Conservation (phyloP, 2,797 vertebrate genomes). For the Eospalax fontanierii region DNA sequence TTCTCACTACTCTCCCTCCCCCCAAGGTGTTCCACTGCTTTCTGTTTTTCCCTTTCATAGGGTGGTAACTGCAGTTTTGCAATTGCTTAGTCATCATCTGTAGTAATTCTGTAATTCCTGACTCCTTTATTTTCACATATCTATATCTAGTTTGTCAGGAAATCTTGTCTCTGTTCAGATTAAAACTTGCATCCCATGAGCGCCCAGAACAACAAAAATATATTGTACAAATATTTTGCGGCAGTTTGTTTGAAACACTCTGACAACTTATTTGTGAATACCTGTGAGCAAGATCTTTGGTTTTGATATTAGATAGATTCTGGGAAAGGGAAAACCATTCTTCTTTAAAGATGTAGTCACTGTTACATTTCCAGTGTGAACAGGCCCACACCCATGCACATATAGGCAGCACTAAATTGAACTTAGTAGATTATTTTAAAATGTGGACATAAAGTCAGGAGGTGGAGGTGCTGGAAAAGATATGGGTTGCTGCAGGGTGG, state of each 20-base stretch:
- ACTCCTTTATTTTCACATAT: background rate
- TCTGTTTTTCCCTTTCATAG: background rate
- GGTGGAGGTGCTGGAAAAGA: background rate
- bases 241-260: background rate
- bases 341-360: background rate
- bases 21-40: background rate
- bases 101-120: background rate
- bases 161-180: background rate
- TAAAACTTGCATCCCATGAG: background rate
- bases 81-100: slow-evolving; percentile 31
- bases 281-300: background rate
- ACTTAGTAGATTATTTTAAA: background rate
- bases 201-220: background rate
- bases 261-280: background rate
- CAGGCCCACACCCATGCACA: background rate
- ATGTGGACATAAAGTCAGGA: background rate
- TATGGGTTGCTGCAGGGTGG: no score
- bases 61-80: background rate
- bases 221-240: background rate
- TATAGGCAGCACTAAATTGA: background rate
- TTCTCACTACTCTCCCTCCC: background rate
- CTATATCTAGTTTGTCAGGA: background rate
- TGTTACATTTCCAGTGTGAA: background rate
- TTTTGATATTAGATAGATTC: background rate
- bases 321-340: background rate